Evolutionary conservation across 2,888 invertebrate genomes (phyloP).

Genomic region (Tortricodes alternella): DNA sequence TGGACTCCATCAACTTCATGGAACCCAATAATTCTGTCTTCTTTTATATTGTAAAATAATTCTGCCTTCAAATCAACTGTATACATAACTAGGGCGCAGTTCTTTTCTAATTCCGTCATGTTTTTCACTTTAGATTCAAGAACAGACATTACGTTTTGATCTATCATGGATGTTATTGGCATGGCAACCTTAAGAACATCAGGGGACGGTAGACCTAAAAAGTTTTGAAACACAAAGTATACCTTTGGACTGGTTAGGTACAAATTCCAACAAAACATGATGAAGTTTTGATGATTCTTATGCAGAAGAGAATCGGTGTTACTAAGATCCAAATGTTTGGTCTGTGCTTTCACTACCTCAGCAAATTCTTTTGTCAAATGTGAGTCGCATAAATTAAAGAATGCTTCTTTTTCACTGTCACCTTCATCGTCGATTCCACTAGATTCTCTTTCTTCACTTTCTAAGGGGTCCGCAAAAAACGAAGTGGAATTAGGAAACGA

Average conservation of each 20-base stretch:
- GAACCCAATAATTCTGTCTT: not conserved
- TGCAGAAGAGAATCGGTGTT: too few species aligned
- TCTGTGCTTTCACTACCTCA: not conserved
- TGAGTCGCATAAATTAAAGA: not conserved
- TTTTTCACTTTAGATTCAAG: not conserved
- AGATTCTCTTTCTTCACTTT: too few species aligned
- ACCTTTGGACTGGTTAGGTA: not conserved
- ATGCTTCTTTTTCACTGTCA: not conserved
- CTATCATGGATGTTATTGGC: not conserved
- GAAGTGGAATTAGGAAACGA: too few species aligned
- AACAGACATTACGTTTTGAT: not conserved
- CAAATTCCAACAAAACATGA: not conserved
- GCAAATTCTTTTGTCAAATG: not conserved
- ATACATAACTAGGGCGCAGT: not conserved
- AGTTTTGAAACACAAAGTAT: not conserved
- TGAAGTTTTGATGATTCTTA: not conserved
- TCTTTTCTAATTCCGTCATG: not conserved
- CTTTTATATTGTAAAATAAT: constrained; percentile 1
- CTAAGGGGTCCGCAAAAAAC: too few species aligned
- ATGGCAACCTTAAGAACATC: not conserved
- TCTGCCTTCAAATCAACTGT: not conserved
- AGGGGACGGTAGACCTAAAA: not conserved
- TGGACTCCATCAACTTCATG: not conserved
- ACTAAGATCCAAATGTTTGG: not conserved
- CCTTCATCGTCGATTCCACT: too few species aligned